Evolutionary conservation across 2,113 vertebrate species (phyloP), one percentile per base, ranked within the genome.

Genomic region (Hemibagrus wyckioides): DNA sequence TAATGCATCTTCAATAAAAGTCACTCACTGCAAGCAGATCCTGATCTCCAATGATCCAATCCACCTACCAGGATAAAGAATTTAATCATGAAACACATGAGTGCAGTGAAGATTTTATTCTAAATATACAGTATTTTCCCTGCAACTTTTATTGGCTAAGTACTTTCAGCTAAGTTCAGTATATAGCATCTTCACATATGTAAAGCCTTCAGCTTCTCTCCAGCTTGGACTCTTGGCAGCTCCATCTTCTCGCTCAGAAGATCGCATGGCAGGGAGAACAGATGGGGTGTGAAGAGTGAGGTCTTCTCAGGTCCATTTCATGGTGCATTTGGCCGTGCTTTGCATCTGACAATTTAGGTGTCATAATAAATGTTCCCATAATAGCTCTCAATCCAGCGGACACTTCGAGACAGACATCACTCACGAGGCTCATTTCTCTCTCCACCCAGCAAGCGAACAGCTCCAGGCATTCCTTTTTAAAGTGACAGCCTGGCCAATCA

Each of bases 391-490:
- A 89, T 91, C 80, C 87, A 88, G 85, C 63, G 88, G 90, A 91
- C 87, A 88, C 85, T 91, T 87, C 83, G 69, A 91, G 89, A 81
- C 79, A 85, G 84, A 39, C 82, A 63, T 87, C 87, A 79, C 67
- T 84, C 81, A 81, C 48, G 85, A 87, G 84, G 82, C 87, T 84
- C 76, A 84, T 48, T 81, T 50, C 65, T 75, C 28, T 50, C 71
- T 90, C 67, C 76, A 59, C 67, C 25, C 57, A 82, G 56, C 69
- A 82, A 91, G 89, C 90, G 57, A 92, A 89, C 86, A 69, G 85
- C 92, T 91, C 63, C 54, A 85, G 92, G 92, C 91, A 11, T 71
- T 39, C n/a, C 67, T 88, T 80, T 93, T 90, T 84, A 88, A 92
- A 90, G 73, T 87, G 86, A 91, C 79, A 85, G 83, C 87, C 83